phyloP scores from a whole-genome alignment of 2,113 vertebrate species.

The Tupaia tana region DNA sequence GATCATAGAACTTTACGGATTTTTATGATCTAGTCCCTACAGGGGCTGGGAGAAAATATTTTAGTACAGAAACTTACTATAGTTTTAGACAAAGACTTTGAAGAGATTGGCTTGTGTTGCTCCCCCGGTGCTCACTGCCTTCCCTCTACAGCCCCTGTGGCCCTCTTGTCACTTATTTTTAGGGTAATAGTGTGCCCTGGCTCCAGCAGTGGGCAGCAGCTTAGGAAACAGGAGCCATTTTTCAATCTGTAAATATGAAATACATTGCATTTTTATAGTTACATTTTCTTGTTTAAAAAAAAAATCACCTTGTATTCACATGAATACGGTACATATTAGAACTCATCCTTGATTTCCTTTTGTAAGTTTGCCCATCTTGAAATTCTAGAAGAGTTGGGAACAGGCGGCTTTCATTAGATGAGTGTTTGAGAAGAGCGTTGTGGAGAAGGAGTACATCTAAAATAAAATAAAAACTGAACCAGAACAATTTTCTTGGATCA shows the following conservation, averaged over 20 bases:
- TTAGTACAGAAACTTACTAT: neutral
- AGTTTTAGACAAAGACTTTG: neutral
- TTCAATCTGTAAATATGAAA: neutral
- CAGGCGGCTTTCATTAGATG: slow-evolving; percentile 67
- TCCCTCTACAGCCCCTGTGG: neutral
- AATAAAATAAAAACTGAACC: slow-evolving; percentile 76
- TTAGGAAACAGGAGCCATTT: neutral
- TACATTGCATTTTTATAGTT: neutral
- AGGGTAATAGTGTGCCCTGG: neutral
- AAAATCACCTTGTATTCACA: neutral
- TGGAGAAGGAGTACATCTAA: slow-evolving; percentile 16
- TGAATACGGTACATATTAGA: neutral
- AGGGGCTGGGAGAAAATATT: neutral
- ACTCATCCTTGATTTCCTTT: slow-evolving; percentile 31
- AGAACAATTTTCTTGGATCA: slow-evolving; percentile 75
- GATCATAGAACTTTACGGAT: neutral
- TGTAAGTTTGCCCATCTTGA: slow-evolving; percentile 39
- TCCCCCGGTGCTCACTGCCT: neutral
- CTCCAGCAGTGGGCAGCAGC: neutral
- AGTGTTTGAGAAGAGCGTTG: neutral
- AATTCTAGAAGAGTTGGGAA: slow-evolving; percentile 57
- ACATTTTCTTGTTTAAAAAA: slow-evolving; percentile 43
- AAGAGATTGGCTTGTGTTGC: neutral
- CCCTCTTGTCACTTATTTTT: neutral
- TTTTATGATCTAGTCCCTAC: neutral